phyloP scores from a whole-genome alignment of 1,140 invertebrate species.

The Ceratosolen solmsi region DNA sequence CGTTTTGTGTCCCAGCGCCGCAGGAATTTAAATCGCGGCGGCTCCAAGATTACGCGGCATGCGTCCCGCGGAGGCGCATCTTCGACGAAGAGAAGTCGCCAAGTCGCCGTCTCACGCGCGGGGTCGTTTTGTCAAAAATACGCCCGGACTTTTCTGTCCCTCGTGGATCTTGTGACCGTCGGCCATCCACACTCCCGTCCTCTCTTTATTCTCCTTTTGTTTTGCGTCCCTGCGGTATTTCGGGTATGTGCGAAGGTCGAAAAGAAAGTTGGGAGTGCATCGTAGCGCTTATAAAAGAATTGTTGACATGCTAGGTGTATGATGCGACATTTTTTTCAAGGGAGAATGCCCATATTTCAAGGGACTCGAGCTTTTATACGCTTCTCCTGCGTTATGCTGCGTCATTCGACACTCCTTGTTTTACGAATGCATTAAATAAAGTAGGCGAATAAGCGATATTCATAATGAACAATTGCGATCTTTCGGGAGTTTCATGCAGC shows the following conservation, averaged over 20 bases:
- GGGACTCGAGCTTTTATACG: too few relatives aligned
- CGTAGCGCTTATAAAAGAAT: not conserved
- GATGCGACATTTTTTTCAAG: too few relatives aligned
- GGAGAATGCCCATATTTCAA: too few relatives aligned
- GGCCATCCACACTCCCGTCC: not conserved
- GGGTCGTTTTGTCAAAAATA: constrained; percentile 3
- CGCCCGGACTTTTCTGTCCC: not conserved
- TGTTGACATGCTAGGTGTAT: too few relatives aligned
- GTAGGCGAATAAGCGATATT: too few relatives aligned
- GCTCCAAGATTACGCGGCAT: constrained; percentile 30
- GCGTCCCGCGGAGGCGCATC: not conserved
- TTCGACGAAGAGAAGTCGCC: not conserved
- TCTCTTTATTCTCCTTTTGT: not conserved
- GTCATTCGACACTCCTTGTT: too few relatives aligned
- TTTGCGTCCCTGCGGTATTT: not conserved
- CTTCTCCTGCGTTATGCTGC: too few relatives aligned
- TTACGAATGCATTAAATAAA: too few relatives aligned
- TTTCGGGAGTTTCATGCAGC: too few relatives aligned
- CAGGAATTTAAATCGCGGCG: constrained; percentile 45
- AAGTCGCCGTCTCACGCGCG: not conserved
- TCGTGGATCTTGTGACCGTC: not conserved
- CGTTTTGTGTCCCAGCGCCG: constrained; percentile 10
- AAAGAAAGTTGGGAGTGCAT: not conserved
- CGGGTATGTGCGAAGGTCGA: not conserved
- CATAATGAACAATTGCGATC: too few relatives aligned